Base-by-base conservation (phyloP, 2,113 vertebrate species). In the Cyphomyrus discorhynchus region DNA sequence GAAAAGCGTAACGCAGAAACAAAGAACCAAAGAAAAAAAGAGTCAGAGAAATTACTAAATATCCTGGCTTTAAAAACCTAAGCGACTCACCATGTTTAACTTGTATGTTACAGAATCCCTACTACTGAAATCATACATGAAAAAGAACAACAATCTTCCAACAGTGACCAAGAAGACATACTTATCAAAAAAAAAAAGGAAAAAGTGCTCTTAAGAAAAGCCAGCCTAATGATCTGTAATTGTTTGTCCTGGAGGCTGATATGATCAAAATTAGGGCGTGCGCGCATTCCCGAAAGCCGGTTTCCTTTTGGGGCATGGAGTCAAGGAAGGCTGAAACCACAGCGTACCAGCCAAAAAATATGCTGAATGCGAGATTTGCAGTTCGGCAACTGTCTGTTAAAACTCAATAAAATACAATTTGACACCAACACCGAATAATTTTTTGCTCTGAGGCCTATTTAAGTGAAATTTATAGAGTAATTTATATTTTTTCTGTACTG, bases 261-360 rank as follows among this genome's bases (percentile, higher is more conserved):
- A 49, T 52, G 46, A 89, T 77, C 66, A 80, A 35, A 89, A 89
- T 80, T 47, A 9, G 88, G 88, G 66, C 3, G 66, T 80, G 62
- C 17, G 66, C 15, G 2, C 87, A 80, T 80, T 52, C 66, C 88
- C 88, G 7, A 45, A 47, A 31, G 66, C 66, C 62, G 88, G 88
- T 88, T 88, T 70, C 87, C 52, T 87, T 88, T 66, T 66, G 39
- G 19, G 86, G 39, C 52, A 24, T 21, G 49, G 13, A 53, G 46
- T 24, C 2, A 15, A 53, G 21, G 6, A 53, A 42, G 13, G 10
- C 3, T 11, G 27, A 27, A 50, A 50, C 31, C 85, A 52, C 27
- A 86, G 7, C 5, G 21, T 9, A 49, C 82, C 82, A 85, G 21
- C 17, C 17, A 21, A 49, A 49, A n/a, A 46, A 47, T 46, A 49